These are phyloP conservation scores for Ginglymostoma cirratum DNA, from an alignment of 2,113 vertebrate species.

Conservation along the genomic window DNA sequence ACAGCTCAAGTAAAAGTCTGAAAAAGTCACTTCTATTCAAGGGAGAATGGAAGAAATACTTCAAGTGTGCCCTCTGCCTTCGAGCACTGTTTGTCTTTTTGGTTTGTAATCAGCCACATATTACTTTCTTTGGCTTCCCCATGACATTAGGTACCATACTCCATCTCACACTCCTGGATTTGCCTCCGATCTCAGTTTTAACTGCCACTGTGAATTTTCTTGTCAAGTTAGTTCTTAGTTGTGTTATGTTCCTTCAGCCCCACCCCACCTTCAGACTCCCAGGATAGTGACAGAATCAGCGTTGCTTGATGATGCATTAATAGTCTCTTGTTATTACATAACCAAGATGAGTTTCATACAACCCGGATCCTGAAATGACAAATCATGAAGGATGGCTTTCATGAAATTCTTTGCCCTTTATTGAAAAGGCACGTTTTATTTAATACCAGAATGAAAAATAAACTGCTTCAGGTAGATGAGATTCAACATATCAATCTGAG, in stretches of 20 bases:
- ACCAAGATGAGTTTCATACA: too few relatives aligned
- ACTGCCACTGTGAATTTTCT: not conserved
- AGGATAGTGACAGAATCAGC: not conserved
- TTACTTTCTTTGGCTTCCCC: not conserved
- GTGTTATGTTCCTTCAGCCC: not conserved
- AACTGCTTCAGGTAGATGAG: not conserved
- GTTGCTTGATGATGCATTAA: not conserved
- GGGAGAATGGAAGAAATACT: not conserved
- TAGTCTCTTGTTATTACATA: not conserved
- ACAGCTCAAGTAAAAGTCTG: too few relatives aligned
- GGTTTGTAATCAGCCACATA: too few relatives aligned
- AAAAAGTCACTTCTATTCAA: not conserved
- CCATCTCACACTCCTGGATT: not conserved
- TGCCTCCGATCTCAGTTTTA: not conserved
- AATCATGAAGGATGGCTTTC: not conserved
- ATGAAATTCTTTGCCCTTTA: not conserved
- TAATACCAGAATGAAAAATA: not conserved
- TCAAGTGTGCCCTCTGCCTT: not conserved
- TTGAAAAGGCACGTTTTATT: not conserved
- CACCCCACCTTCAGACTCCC: not conserved
- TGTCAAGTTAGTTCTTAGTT: too few relatives aligned
- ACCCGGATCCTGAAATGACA: not conserved
- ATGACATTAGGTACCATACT: not conserved
- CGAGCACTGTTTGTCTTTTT: not conserved
- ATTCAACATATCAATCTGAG: not conserved